Percentiles rank a stretch among this genome's conserved stretches.
Conservation (phyloP, 2,113 vertebrate species). For the Muntiacus reevesi region DNA sequence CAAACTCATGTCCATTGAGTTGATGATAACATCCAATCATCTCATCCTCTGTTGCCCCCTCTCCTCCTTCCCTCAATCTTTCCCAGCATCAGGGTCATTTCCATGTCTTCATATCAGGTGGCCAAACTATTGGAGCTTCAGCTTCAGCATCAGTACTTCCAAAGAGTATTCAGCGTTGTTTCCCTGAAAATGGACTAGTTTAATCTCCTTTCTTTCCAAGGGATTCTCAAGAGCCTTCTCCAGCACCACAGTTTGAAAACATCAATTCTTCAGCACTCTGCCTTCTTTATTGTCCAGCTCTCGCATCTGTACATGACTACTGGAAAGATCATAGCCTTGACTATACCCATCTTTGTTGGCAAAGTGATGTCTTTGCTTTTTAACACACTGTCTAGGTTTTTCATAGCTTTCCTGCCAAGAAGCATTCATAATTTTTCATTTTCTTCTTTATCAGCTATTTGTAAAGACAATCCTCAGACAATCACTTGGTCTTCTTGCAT, state of each 20-base stretch:
- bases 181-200: not conserved
- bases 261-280: not conserved
- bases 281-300: not conserved
- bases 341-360: not conserved
- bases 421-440: not conserved
- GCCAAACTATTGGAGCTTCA: not conserved
- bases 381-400: not conserved
- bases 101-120: not conserved
- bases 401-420: not conserved
- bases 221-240: not conserved
- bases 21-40: not conserved
- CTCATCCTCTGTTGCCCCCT: not conserved
- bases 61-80: not conserved
- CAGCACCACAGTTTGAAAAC: not conserved
- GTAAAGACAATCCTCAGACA: not conserved
- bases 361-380: not conserved
- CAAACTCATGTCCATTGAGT: not conserved
- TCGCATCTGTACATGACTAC: not conserved
- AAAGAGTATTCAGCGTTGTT: not conserved
- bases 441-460: not conserved
- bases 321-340: not conserved
- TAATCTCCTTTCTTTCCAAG: not conserved
- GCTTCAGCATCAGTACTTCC: not conserved
- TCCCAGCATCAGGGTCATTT: not conserved
- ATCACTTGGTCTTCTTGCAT: not conserved